phyloP scores from a whole-genome alignment of 2,888 invertebrate genomes.

The Osmoderma eremita region DNA sequence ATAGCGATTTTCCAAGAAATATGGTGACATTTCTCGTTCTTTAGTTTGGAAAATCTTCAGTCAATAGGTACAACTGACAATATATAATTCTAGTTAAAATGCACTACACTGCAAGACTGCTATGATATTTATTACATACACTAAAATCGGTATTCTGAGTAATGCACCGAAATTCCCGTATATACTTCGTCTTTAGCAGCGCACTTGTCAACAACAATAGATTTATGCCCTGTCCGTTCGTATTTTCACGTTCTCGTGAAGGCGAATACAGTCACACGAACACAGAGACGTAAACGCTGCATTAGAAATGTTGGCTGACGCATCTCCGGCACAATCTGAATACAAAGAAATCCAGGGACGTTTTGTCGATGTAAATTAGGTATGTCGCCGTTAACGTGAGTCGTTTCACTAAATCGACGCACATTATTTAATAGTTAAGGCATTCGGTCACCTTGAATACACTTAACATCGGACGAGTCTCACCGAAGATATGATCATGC shows the following conservation, averaged over 20 bases:
- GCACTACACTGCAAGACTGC: not conserved
- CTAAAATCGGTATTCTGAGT: not conserved
- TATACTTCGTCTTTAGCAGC: slow-evolving; percentile 12
- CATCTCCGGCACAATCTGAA: slow-evolving; percentile 13
- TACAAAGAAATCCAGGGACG: slow-evolving; percentile 17
- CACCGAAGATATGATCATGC: slow-evolving; percentile 5
- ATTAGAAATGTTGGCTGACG: slow-evolving; percentile 13
- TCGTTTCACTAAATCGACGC: slow-evolving; percentile 14
- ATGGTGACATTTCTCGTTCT: too few relatives aligned
- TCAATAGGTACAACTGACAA: too few relatives aligned
- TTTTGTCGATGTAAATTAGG: slow-evolving; percentile 29
- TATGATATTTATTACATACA: not conserved
- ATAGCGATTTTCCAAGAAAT: too few relatives aligned
- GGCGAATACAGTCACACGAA: not conserved
- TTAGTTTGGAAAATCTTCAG: too few relatives aligned
- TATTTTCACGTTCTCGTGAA: slow-evolving; percentile 5
- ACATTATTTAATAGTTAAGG: slow-evolving; percentile 28
- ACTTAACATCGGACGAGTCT: slow-evolving; percentile 1
- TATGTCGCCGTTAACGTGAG: slow-evolving; percentile 24
- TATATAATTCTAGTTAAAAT: not conserved
- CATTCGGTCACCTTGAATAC: slow-evolving; percentile 33
- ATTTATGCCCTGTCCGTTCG: slow-evolving; percentile 2
- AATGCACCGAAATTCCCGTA: slow-evolving; percentile 1
- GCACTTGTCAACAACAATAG: not conserved
- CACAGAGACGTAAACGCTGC: not conserved